Evolutionary conservation across 2,888 invertebrate genomes (phyloP).

Genomic region (Rhagonycha fulva): DNA sequence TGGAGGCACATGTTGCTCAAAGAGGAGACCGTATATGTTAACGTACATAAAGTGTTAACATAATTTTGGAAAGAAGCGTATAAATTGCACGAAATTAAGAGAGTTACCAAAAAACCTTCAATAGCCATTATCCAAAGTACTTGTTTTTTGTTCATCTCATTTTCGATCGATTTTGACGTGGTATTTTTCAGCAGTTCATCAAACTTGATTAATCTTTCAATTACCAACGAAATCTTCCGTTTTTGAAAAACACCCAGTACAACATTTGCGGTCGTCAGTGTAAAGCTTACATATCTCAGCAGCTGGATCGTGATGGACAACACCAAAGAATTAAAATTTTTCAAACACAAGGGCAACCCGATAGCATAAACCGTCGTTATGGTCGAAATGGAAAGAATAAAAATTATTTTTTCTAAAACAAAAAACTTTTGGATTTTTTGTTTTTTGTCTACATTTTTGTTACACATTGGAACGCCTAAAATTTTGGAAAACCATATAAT

Average conservation of each 20-base stretch:
- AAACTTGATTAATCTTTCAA: not conserved
- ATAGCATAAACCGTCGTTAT: not conserved
- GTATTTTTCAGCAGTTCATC: not conserved
- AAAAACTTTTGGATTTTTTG: not conserved
- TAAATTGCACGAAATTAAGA: not conserved
- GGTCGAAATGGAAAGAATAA: not conserved
- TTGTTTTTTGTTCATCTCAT: not conserved
- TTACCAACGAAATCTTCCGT: not conserved
- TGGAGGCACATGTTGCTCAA: not conserved
- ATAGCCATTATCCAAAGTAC: not conserved
- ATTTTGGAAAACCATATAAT: constrained; percentile 4
- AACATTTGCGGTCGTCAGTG: not conserved
- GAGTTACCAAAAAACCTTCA: not conserved
- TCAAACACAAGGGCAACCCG: not conserved
- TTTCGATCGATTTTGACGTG: not conserved
- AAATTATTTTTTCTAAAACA: not conserved
- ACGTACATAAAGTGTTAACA: not conserved
- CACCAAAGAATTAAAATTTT: not conserved
- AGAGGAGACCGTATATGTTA: not conserved
- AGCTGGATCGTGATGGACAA: constrained; percentile 2
- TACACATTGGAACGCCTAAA: not conserved
- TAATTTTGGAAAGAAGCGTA: not conserved
- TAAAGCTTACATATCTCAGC: not conserved
- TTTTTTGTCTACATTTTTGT: not conserved
- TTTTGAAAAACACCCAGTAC: not conserved